These are phyloP conservation scores for Sthenelais limicola DNA, from an alignment of 2,888 invertebrate species.

Conservation along the genomic window DNA sequence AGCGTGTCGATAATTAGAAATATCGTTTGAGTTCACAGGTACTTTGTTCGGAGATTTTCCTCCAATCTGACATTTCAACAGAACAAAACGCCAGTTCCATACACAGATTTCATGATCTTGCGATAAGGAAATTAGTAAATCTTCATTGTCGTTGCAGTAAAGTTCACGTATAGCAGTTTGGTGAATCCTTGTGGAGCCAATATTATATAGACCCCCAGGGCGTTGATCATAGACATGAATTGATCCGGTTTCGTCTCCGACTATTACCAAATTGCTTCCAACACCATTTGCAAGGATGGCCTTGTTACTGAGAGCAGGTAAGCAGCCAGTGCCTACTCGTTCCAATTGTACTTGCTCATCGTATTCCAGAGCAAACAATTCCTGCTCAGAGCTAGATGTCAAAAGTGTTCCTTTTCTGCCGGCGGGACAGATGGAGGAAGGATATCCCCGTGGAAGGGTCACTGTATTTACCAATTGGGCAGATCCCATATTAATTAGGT, in stretches of 20 bases:
- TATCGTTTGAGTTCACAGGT: not conserved
- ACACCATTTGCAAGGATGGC: too few species aligned
- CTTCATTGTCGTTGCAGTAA: not conserved
- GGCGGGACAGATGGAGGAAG: too few species aligned
- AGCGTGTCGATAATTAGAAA: not conserved
- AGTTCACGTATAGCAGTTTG: not conserved
- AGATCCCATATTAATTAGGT: too few species aligned
- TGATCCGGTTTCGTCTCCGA: conserved; percentile 6
- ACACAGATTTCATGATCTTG: not conserved
- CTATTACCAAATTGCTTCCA: too few species aligned
- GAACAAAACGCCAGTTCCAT: conserved; percentile 24
- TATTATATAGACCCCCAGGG: not conserved
- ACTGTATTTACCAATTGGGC: too few species aligned
- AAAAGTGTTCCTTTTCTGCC: too few species aligned
- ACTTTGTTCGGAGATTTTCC: not conserved
- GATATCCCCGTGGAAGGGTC: too few species aligned
- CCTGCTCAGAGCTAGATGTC: too few species aligned
- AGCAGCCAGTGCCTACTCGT: too few species aligned
- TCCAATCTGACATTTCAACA: not conserved
- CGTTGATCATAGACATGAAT: not conserved
- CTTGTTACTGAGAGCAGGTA: too few species aligned
- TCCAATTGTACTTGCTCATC: too few species aligned
- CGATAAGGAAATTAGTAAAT: not conserved
- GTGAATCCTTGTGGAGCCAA: not conserved
- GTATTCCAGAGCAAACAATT: too few species aligned